phyloP scores from a whole-genome alignment of 2,797 vertebrate genomes.

The Microctenopoma stevenorrisi region DNA sequence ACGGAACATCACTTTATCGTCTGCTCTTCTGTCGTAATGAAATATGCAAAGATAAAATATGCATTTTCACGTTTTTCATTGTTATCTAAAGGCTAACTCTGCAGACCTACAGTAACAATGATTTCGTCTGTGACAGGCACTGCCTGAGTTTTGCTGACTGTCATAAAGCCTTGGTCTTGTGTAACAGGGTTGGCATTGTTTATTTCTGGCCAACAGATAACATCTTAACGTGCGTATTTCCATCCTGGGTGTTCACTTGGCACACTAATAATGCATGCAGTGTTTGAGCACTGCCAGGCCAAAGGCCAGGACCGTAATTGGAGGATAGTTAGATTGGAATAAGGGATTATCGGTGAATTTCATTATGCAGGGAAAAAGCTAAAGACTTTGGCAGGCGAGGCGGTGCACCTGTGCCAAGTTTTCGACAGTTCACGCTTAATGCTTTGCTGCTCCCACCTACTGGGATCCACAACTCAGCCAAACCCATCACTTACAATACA shows the following conservation, averaged over 20 bases:
- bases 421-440: slow-evolving; percentile 47
- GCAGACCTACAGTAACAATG: not conserved
- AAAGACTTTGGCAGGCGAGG: slow-evolving; percentile 59
- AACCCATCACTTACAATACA: slow-evolving; percentile 23
- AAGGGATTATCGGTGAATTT: slow-evolving; percentile 64
- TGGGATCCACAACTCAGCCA: slow-evolving; percentile 18
- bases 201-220: slow-evolving; percentile 30
- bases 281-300: slow-evolving; percentile 32
- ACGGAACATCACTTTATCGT: slow-evolving; percentile 7
- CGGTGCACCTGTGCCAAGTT: slow-evolving; percentile 53
- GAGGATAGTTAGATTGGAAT: slow-evolving; percentile 48
- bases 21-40: not conserved
- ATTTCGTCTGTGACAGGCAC: not conserved
- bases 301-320: slow-evolving; percentile 51
- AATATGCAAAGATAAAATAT: slow-evolving; percentile 1
- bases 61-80: slow-evolving; percentile 4
- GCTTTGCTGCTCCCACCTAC: slow-evolving; percentile 29
- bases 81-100: slow-evolving; percentile 9
- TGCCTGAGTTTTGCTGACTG: slow-evolving; percentile 8
- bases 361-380: slow-evolving; percentile 55
- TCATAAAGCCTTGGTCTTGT: slow-evolving; percentile 12
- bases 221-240: slow-evolving; percentile 31
- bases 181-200: not conserved
- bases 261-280: slow-evolving; percentile 11
- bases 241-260: slow-evolving; percentile 40